Base-by-base conservation (phyloP, 2,888 invertebrate species). In the Adineta ricciae region DNA sequence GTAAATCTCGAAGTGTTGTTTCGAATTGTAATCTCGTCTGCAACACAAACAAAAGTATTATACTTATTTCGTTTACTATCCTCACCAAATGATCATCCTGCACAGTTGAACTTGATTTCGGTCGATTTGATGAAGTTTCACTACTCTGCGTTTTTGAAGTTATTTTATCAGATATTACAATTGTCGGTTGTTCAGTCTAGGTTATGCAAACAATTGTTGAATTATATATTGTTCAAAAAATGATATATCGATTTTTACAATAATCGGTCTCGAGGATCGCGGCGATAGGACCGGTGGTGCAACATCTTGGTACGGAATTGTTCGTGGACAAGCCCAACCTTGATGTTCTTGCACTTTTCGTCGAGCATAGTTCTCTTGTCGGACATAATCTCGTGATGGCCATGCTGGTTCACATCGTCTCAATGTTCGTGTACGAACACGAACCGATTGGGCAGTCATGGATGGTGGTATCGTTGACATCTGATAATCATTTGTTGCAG, bases 341-440 rank as follows among this genome's bases (percentile, higher is more conserved):
- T 38, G 36, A 9, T 2, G 2, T 73, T 73, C 24, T 73, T 73
- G 73, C 21, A 38, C 16, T 41, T 73, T 36, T 38, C 73, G 73
- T 38, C 73, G 73, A 73, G n/a, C 38, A 73, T 38, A 73, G 38
- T 73, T 73, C n/a, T 73, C 38, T 38, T 73, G 73, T 41, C 73
- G 21, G 8, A 73, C 73, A 73, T 38, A 38, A 38, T 73, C 73
- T 24, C 73, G 73, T 24, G 73, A 73, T 9, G 73, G 73, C 7
- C 21, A 36, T 21, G 38, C 21, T 36, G 73, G 73, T 41, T 73
- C 73, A 73, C 73, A 73, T 38, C 36, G 21, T 21, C 24, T 41
- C 27, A 73, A 41, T 7, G 73, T 73, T 38, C 73, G 73, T 24
- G 38, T 73, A 73, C 73, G 73, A 8, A 73, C 73, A 73, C 73